Evolutionary conservation across 2,888 invertebrate species (phyloP).

Genomic region (Mesoligia furuncula): DNA sequence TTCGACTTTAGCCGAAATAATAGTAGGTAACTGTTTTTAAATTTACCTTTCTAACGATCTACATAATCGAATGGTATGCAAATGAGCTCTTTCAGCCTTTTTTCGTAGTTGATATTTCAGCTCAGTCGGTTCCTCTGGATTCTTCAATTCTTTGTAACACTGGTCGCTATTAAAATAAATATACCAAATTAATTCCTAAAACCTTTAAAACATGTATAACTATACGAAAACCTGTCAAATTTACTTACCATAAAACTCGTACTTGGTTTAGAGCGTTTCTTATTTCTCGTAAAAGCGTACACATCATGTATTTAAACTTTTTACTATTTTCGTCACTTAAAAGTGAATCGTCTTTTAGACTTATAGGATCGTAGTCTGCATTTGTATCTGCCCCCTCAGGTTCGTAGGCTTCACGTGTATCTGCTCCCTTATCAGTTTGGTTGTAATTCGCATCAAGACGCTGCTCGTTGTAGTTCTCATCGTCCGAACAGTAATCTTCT

Average conservation of each 20-base stretch:
- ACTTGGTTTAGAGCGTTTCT: conserved; percentile 68
- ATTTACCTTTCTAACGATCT: conserved; percentile 73
- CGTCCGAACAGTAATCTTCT: conserved; percentile 22
- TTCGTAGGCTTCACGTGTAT: conserved; percentile 25
- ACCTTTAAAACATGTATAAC: neutral
- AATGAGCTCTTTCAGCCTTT: conserved; percentile 63
- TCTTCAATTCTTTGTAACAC: conserved; percentile 54
- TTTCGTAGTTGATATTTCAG: conserved; percentile 63
- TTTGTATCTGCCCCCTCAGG: conserved; percentile 7
- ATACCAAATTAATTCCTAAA: neutral
- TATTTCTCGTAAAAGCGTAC: conserved; percentile 69
- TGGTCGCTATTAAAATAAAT: conserved; percentile 65
- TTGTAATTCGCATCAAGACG: conserved; percentile 34
- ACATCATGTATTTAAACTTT: conserved; percentile 67
- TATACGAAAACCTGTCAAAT: neutral
- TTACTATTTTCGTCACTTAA: conserved; percentile 39
- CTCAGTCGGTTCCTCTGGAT: conserved; percentile 34
- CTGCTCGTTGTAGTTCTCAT: conserved; percentile 24
- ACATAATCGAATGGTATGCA: conserved; percentile 66
- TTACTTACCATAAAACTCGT: conserved; percentile 74
- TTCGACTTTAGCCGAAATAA: neutral
- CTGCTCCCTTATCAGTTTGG: conserved; percentile 19
- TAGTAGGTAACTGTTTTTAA: neutral
- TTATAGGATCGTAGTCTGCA: conserved; percentile 27
- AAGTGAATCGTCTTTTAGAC: conserved; percentile 13